Evolutionary conservation across 2,888 invertebrate species (phyloP), one percentile per base, ranked within the genome.

Genomic region (Eustalomyia histrio): DNA sequence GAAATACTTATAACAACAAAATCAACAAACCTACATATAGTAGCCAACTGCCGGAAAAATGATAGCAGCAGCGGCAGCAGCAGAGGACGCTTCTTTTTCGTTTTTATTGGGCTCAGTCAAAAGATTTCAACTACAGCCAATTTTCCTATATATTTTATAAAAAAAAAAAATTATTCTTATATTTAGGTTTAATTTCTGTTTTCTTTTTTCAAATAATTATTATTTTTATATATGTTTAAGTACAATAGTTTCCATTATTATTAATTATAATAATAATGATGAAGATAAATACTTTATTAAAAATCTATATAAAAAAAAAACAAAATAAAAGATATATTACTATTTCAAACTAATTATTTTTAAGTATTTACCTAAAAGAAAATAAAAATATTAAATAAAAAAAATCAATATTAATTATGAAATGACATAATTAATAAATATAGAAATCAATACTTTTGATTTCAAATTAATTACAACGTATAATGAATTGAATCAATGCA

Each of bases 341-440:
- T 63, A 67, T 65, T 65, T 52, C 39, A 79, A 57, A 81, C 69
- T 81, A 76, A 76, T 72, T 78, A 78, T 65, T 81, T 69, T 74
- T 74, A 79, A 79, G 74, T 64, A 69, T 79, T 74, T 79, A 69
- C 68, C 35, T 60, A 53, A 61, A 65, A 71, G 52, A 55, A 29
- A 39, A 55, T 43, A 61, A 58, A 58, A 71, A 18, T 43, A 43
- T 29, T 29, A 80, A 71, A 60, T 47, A 53, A n/a, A 64, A 58
- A 68, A 58, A 79, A 55, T n/a, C 33, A 50, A 67, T 73, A 80
- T 68, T 76, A 76, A 76, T 67, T 63, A 71, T 63, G 3, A 74
- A 57, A 71, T 63, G 3, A 74, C 57, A 72, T 72, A 76, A 76
- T 73, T 64, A 73, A 76, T 16, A 33, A 67, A 50, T 68, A 69